Evolutionary conservation across 1,140 invertebrate genomes (phyloP).

Genomic region (Drosophila azteca): DNA sequence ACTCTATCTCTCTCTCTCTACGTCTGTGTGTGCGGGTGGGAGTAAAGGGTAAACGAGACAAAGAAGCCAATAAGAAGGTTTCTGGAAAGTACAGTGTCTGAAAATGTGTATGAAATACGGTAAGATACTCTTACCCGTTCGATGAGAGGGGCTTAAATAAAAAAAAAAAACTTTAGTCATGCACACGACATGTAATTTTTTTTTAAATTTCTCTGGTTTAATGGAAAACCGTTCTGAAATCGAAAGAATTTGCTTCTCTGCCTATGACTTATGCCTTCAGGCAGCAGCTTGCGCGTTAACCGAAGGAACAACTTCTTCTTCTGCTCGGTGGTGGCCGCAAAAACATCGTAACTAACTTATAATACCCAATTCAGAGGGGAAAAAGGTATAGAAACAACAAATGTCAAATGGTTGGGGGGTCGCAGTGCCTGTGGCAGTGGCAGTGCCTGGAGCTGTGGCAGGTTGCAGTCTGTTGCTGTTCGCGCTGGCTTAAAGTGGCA

Average conservation of each 20-base stretch:
- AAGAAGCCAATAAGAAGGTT: too few species aligned
- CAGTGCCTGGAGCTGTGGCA: slow-evolving; percentile 13
- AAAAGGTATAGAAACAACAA: slow-evolving; percentile 26
- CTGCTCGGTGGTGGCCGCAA: slow-evolving; percentile 2
- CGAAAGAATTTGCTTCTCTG: too few species aligned
- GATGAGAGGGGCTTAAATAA: too few species aligned
- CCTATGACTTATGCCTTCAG: background rate
- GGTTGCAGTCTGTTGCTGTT: slow-evolving; percentile 18
- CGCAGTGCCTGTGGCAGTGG: background rate
- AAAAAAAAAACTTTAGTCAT: too few species aligned
- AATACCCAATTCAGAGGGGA: slow-evolving; percentile 5
- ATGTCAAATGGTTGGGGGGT: slow-evolving; percentile 1
- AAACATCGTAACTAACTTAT: slow-evolving; percentile 27
- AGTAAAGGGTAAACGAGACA: slow-evolving; percentile 2
- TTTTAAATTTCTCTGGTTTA: too few species aligned
- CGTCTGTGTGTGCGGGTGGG: background rate
- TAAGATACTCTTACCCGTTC: too few species aligned
- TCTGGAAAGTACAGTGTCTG: too few species aligned
- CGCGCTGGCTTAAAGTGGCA: slow-evolving; percentile 55
- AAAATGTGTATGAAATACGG: too few species aligned
- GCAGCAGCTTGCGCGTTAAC: background rate
- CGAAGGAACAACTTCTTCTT: slow-evolving; percentile 7
- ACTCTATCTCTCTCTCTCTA: too few species aligned
- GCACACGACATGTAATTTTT: too few species aligned
- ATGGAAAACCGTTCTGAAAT: too few species aligned